Evolutionary conservation across 2,113 vertebrate genomes (phyloP), one percentile per base, ranked within the genome.

Genomic region (Rhea pennata): DNA sequence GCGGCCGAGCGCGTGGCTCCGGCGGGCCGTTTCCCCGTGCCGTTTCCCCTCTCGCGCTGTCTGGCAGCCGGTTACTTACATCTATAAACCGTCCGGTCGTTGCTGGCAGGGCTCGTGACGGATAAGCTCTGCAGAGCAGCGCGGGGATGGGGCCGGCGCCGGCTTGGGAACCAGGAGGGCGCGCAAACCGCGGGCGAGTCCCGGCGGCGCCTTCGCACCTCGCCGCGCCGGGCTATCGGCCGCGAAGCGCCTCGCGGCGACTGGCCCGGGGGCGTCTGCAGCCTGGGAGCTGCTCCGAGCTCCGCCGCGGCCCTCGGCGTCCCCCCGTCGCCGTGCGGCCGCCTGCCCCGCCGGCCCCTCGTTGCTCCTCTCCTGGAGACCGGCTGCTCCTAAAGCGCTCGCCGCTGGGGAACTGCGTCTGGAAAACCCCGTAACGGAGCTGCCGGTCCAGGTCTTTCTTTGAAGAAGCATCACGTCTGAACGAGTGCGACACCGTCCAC

Each of bases 221-320:
- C n/a, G n/a, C n/a, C n/a, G n/a, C n/a, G n/a, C n/a, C n/a, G n/a
- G n/a, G n/a, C n/a, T n/a, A n/a, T n/a, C n/a, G n/a, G 36, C 5
- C 58, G 74, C 23, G 15, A 24, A n/a, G 56, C 4, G 8, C 2
- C n/a, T 53, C 20, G 36, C 3, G 26, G 50, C 26, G 17, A 4
- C 31, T 74, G 36, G 89, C 31, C 29, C 23, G 66, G 46, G 61
- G 46, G 4, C 10, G 7, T 9, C 16, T 33, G 19, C 26, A 19
- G 22, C 3, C 0, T 77, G 78, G 61, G 12, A 5, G 14, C 15
- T 39, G 31, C 66, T 42, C 10, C 26, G 16, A 24, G 14, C 27
- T 67, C 7, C 20, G 0, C 46, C 26, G 2, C 4, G 33, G 42
- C 2, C 9, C 54, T 1, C 2, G 73, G 22, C 7, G 10, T 14